A percentile compares a stretch with the other conserved stretches of the same genome.
Evolutionary conservation across 1,140 invertebrate species (phyloP).

Genomic region (Anoplolepis gracilipes): DNA sequence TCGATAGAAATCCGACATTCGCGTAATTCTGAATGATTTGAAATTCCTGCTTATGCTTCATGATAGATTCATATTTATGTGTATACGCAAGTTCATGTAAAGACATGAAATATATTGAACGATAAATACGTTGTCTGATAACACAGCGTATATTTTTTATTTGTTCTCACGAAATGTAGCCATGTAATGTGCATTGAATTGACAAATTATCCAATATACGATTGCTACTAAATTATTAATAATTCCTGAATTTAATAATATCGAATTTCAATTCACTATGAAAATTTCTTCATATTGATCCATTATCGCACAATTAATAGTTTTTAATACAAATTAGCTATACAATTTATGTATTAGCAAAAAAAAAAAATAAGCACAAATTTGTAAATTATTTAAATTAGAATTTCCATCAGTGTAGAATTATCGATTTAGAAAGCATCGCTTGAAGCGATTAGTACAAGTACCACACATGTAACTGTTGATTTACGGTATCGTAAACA

Average conservation of each 20-base stretch:
- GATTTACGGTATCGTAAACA: constrained; percentile 36
- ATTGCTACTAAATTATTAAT: constrained; percentile 24
- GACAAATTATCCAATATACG: constrained; percentile 37
- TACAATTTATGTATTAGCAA: too few species aligned
- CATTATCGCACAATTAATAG: constrained; percentile 26
- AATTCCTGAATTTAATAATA: constrained; percentile 43
- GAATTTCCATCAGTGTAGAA: not conserved
- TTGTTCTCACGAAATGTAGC: constrained; percentile 21
- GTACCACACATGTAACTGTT: not conserved
- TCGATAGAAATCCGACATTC: constrained; percentile 53
- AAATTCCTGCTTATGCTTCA: constrained; percentile 11
- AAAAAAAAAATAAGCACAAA: too few species aligned
- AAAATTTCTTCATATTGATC: constrained; percentile 33
- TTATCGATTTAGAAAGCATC: not conserved
- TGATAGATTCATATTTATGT: not conserved
- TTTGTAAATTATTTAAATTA: not conserved
- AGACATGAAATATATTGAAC: constrained; percentile 37
- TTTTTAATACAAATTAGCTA: too few species aligned
- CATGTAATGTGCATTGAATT: constrained; percentile 15
- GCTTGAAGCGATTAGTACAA: not conserved
- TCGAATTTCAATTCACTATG: constrained; percentile 48
- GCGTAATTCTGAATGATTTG: not conserved
- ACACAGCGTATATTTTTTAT: constrained; percentile 4
- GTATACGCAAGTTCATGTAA: constrained; percentile 39
- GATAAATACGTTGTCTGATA: constrained; percentile 52